Evolutionary conservation across 2,888 invertebrate species (phyloP), one percentile per base, ranked within the genome.

Genomic region (Acrobasis repandana): DNA sequence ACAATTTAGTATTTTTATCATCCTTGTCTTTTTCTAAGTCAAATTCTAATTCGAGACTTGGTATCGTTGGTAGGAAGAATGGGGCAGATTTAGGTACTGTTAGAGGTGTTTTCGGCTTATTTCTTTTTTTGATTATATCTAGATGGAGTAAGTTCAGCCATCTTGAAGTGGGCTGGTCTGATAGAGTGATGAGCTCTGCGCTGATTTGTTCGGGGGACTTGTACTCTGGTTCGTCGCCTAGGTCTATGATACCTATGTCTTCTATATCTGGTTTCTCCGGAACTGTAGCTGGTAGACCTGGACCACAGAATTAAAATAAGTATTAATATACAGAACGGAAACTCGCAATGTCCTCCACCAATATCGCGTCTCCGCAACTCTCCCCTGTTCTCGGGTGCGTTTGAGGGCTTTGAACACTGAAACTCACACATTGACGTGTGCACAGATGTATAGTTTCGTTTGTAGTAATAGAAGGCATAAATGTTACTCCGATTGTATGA

Each of bases 31-130:
- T 85, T 4, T 93, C 90, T 2, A 96, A 80, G 79, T 96, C 97
- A 82, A 99, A 99, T 79, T 96, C 95, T 8, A 97, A 86, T 71
- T 96, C 95, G 16, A 98, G 89, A 1, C 97, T 96, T 0, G 97
- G 94, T 61, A 98, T 93, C 0, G 98, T 98, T 0, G 99, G 98
- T 58, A 99, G 90, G 82, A 99, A 99, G 92, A 99, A 99, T 0
- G 99, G 99, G 0, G 98, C 99, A 0, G 96, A 94, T 85, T 97
- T 97, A 0, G 97, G 96, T 1, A 94, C 94, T 75, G 97, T 97
- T 0, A 96, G 94, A 0, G 97, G 94, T 57, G 95, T 95, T 83
- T 95, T 97, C 0, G 99, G 98, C 79, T 97, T 98, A 83, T 99
- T 99, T 66, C 97, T 93, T 72, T 94, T 95, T 82, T 96, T 97